Base-by-base conservation (phyloP, 2,888 invertebrate species). In the Watsonalla binaria region DNA sequence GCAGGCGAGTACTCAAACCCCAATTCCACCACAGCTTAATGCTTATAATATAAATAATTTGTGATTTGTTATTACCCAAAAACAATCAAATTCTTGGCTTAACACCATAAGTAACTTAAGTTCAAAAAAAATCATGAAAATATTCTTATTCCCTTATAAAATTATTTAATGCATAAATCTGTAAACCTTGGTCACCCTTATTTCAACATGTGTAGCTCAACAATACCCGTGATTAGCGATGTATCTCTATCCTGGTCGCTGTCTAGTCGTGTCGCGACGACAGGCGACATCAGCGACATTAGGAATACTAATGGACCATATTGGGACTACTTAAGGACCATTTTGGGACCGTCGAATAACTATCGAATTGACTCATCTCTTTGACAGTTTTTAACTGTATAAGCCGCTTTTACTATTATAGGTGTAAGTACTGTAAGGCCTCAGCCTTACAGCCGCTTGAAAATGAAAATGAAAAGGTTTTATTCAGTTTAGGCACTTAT, bases 151-250 rank as follows among this genome's bases (percentile, higher is more conserved):
- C n/a, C n/a, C n/a, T n/a, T n/a, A n/a, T n/a, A n/a, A 24, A 24
- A 24, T 24, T 24, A 1, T 4, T 24, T 24, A 24, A 24, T 24
- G 8, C 42, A 42, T 1, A 5, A 2, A 2, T 42, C 35, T 6
- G n/a, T 15, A 46, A 46, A 24, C 6, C 39, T 51, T 61, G 53
- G 81, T 66, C 73, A 74, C 78, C 70, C 63, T 63, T 70, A 60
- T 24, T 47, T 59, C 57, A 76, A 76, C 84, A 85, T 86, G 80
- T 86, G 84, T 80, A 68, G 52, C 57, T 46, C 64, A 69, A 87
- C 87, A 88, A 88, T 87, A 79, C 73, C 58, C 74, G 74, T 86
- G 86, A 88, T 87, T 85, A 87, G 82, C 78, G 68, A 73, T 74
- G 71, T 69, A 61, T 42, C 72, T 74, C 62, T 64, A 68, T 72